Evolutionary conservation across 2,113 vertebrate genomes (phyloP), one percentile per base, ranked within the genome.

Genomic region (Psammodynastes pulverulentus): DNA sequence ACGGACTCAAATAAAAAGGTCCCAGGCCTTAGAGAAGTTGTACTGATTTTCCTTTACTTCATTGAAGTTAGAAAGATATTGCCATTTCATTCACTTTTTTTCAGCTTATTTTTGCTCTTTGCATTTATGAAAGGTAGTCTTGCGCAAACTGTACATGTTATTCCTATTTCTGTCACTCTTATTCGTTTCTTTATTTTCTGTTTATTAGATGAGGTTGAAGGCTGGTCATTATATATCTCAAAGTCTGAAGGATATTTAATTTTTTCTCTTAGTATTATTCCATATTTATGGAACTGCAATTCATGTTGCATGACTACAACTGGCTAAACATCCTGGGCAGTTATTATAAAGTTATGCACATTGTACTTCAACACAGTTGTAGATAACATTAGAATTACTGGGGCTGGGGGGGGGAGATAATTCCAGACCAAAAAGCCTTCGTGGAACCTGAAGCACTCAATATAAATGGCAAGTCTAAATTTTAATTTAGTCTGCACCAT

Each of bases 401-500:
- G 95, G 93, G 95, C n/a, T n/a, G n/a, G 92, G 91, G 49, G 6
- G 94, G 92, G 90, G 56, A 93, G 51, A 52, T 87, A 90, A 95
- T 94, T 95, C 72, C 91, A 90, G 94, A 94, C 93, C 89, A 96
- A 89, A 92, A 87, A 88, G 48, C 21, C 91, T 89, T 54, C n/a
- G 12, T 24, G 45, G 87, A 92, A 93, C 19, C 93, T 86, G 92
- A 93, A 94, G 93, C 92, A 94, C 91, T 91, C 96, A 97, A 96
- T 91, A 93, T 72, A 96, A 97, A 92, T 97, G 97, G 96, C 93
- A 93, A 95, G 94, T 91, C 95, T 96, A 95, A 95, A 96, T 95
- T 95, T 95, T 93, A 94, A 95, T 95, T 95, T 94, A 95, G 56
- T 90, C 88, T 93, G 92, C 97, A 95, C 94, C 94, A 95, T 96